Base-by-base conservation (phyloP, 2,888 invertebrate species). In the Thelaira solivaga region DNA sequence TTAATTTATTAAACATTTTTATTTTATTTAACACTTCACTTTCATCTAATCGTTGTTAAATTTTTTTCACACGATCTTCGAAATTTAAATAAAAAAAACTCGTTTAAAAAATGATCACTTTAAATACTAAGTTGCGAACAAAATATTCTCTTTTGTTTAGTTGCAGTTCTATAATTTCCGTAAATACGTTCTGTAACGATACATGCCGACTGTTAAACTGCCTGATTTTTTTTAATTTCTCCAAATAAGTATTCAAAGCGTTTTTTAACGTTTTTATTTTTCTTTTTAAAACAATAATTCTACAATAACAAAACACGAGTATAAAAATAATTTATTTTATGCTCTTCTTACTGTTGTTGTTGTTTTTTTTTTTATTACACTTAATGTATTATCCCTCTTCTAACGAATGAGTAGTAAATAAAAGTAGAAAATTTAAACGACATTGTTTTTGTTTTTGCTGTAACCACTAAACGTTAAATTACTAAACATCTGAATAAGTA, bases 151-250 rank as follows among this genome's bases (percentile, higher is more conserved):
- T 24, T 39, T 18, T 26, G 8, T 47, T n/a, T n/a, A n/a, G n/a
- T n/a, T n/a, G n/a, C 11, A 10, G 13, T 73, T 73, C 49, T 57
- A 49, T 57, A 57, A 57, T 65, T 41, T 57, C 73, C 64, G 73
- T 49, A 41, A 64, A 49, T 18, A 34, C 41, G 64, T 65, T 57
- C 73, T 65, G 47, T 22, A 24, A 43, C 51, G 57, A 51, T 71
- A 65, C 65, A 65, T 76, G 74, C 77, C 73, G 73, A 62, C 78
- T 78, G 74, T 71, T 78, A 65, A n/a, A 74, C 69, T 61, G 78
- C 74, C 78, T 78, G 78, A 31, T 22, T 41, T 61, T n/a, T n/a
- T 74, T 78, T 71, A 55, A 78, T 74, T 78, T 78, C 69, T 74
- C 69, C 74, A 61, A 78, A 74, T 71, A 61, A 74, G 65, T 74